A percentile compares a stretch with the other conserved stretches of the same genome.
Evolutionary conservation across 1,140 invertebrate species (phyloP).

Genomic region (Sitodiplosis mosellana): DNA sequence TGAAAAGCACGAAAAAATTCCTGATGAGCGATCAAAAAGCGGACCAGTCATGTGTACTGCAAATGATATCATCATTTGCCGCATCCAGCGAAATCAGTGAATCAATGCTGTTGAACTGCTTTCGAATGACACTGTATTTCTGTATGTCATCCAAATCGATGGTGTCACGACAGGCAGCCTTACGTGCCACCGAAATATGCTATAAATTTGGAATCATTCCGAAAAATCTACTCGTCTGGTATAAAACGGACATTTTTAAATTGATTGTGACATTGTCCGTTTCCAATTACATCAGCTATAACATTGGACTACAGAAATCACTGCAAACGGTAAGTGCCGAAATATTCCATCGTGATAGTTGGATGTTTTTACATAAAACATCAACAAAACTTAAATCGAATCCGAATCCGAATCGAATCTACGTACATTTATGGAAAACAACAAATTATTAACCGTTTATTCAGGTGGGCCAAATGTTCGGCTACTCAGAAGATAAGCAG

Average conservation of each 20-base stretch:
- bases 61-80: conserved; percentile 28
- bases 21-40: neutral
- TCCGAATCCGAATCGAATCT: too few species aligned
- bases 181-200: conserved; percentile 39
- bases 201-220: conserved; percentile 32
- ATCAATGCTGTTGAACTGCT: conserved; percentile 30
- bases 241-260: conserved; percentile 42
- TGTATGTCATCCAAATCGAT: conserved; percentile 41
- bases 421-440: conserved; percentile 10
- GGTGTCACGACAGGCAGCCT: conserved; percentile 35
- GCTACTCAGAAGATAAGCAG: conserved; percentile 15
- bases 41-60: neutral
- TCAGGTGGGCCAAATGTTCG: neutral
- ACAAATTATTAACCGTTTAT: neutral
- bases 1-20: neutral
- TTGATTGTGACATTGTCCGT: conserved; percentile 36
- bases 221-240: conserved; percentile 41
- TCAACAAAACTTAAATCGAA: too few species aligned
- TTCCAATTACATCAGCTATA: conserved; percentile 32
- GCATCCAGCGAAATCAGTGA: conserved; percentile 18
- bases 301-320: conserved; percentile 24
- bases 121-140: conserved; percentile 40
- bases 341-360: too few species aligned
- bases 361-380: too few species aligned
- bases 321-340: conserved; percentile 27